A percentile compares a stretch with the other conserved stretches of the same genome.
These are phyloP conservation scores for Drosophila sturtevanti DNA, from an alignment of 1,140 invertebrate genomes.

Conservation along the genomic window DNA sequence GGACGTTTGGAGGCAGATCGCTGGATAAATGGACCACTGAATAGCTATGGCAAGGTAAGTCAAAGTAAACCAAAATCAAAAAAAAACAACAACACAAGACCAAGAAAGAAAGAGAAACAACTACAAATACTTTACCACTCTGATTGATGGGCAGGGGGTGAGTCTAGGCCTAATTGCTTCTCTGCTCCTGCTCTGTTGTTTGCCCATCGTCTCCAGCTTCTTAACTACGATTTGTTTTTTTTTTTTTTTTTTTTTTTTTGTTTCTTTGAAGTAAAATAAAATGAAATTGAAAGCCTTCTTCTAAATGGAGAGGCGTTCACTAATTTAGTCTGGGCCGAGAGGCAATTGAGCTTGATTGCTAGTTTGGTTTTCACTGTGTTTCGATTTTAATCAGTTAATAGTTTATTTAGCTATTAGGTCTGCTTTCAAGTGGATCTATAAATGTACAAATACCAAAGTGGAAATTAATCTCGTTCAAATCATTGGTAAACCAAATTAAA, in stretches of 20 bases:
- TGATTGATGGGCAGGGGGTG: slow-evolving; percentile 57
- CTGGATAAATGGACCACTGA: slow-evolving; percentile 82
- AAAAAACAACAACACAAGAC: neutral
- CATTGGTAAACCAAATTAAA: neutral
- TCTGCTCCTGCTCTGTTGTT: slow-evolving; percentile 48
- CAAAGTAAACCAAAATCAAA: neutral
- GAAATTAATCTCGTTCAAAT: neutral
- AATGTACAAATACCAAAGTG: neutral
- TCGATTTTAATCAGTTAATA: slow-evolving; percentile 78
- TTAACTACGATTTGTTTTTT: too few relatives aligned
- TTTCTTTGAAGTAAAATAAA: slow-evolving; percentile 24
- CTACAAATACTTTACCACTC: slow-evolving; percentile 17
- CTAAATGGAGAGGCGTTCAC: slow-evolving; percentile 68
- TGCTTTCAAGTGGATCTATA: neutral
- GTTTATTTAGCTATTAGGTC: slow-evolving; percentile 69
- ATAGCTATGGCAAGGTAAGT: slow-evolving; percentile 82
- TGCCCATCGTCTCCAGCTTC: slow-evolving; percentile 38
- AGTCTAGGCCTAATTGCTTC: slow-evolving; percentile 54
- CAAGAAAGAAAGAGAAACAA: neutral
- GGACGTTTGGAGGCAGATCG: slow-evolving; percentile 82
- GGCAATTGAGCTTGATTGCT: slow-evolving; percentile 65
- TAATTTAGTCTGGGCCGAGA: slow-evolving; percentile 53
- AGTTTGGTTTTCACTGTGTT: slow-evolving; percentile 47
- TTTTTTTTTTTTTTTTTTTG: slow-evolving; percentile 1
- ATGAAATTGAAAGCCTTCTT: slow-evolving; percentile 68